Evolutionary conservation across 2,113 vertebrate genomes (phyloP).

Genomic region (Apodemus speciosus): DNA sequence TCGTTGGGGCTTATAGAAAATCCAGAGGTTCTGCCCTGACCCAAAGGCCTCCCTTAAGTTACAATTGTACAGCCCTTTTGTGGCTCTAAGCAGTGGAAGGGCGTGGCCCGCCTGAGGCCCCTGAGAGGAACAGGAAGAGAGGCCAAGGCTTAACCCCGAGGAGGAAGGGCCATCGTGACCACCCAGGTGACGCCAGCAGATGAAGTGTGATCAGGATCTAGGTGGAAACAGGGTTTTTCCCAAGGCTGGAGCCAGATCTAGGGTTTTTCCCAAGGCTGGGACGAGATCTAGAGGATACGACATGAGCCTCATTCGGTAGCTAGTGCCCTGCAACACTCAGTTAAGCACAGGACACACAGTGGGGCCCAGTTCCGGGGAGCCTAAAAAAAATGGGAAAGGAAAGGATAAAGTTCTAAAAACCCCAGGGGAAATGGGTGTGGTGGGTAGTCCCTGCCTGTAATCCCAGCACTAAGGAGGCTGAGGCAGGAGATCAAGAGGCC

Average conservation of each 20-base stretch:
- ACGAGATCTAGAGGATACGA: rapidly evolving
- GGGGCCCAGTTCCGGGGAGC: neutral
- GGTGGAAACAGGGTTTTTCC: neutral
- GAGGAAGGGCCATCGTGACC: neutral
- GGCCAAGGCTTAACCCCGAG: too few relatives aligned
- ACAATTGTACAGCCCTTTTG: neutral
- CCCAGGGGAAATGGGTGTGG: neutral
- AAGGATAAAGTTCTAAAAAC: neutral
- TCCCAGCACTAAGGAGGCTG: neutral
- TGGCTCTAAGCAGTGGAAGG: neutral
- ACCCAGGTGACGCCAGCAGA: neutral
- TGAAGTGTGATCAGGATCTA: neutral
- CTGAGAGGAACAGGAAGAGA: neutral
- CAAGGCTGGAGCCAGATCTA: neutral
- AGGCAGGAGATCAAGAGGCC: neutral
- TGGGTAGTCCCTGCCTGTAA: neutral
- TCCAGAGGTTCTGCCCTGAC: neutral
- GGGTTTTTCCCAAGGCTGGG: neutral
- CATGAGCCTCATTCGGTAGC: neutral
- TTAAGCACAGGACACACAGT: neutral
- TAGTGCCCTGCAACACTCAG: neutral
- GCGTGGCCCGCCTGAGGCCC: neutral
- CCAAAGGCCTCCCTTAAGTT: neutral
- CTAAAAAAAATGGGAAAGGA: neutral
- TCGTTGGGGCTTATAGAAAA: neutral